Evolutionary conservation across 2,797 vertebrate genomes (phyloP).

Genomic region (Meriones psammophilus): DNA sequence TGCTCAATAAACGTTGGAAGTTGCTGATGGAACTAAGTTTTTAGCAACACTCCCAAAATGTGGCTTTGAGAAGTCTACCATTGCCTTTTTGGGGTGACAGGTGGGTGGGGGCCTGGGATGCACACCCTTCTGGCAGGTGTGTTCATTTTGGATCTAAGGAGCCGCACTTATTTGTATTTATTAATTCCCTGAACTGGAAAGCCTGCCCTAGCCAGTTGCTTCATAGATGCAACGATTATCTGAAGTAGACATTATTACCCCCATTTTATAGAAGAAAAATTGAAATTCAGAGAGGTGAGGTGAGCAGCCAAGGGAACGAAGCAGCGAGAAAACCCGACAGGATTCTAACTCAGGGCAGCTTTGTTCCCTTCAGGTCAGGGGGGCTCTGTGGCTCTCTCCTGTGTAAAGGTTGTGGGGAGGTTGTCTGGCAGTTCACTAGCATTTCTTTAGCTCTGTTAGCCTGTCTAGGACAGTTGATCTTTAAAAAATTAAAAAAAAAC

Average conservation of each 20-base stretch:
- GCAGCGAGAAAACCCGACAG: background rate
- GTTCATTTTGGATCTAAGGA: background rate
- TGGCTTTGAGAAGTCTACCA: background rate
- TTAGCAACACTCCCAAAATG: background rate
- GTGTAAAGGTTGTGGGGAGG: background rate
- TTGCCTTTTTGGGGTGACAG: slow-evolving; percentile 17
- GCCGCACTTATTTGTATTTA: background rate
- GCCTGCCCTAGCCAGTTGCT: background rate
- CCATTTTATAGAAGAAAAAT: slow-evolving; percentile 33
- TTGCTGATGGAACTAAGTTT: background rate
- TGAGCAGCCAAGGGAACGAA: background rate
- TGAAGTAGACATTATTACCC: background rate
- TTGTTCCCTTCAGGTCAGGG: background rate
- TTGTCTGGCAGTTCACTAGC: background rate
- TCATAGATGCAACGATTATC: background rate
- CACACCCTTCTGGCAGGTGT: background rate
- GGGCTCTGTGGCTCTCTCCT: background rate
- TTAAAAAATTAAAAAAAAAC: slow-evolving; percentile 43
- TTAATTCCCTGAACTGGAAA: background rate
- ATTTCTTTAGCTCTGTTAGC: background rate
- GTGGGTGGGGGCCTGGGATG: background rate
- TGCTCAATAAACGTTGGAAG: background rate
- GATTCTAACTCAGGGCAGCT: rapidly evolving
- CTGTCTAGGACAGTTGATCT: slow-evolving; percentile 57
- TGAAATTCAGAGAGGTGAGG: background rate